These are phyloP conservation scores for Sialis fuliginosa DNA, from an alignment of 2,888 invertebrate genomes.

Conservation along the genomic window DNA sequence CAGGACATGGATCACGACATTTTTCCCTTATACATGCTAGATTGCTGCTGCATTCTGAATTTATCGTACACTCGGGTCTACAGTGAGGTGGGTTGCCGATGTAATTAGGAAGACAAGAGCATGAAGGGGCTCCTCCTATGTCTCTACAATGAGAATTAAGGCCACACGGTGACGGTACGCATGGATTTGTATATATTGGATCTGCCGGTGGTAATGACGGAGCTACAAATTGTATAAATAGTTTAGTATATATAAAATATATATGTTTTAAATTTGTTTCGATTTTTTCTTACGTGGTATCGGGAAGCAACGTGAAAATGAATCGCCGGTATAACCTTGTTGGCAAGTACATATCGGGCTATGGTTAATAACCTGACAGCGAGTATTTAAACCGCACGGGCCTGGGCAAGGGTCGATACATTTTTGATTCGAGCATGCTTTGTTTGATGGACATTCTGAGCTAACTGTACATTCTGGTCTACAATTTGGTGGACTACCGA, in stretches of 20 bases:
- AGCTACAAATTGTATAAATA: neutral
- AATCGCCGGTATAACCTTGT: conserved; percentile 41
- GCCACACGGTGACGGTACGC: conserved; percentile 53
- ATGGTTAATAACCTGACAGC: conserved; percentile 55
- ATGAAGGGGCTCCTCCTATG: conserved; percentile 29
- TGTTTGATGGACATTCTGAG: conserved; percentile 47
- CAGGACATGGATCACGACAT: conserved; percentile 40
- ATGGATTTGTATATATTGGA: conserved; percentile 28
- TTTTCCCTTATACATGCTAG: conserved; percentile 37
- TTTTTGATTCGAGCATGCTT: conserved; percentile 48
- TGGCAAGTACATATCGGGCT: conserved; percentile 52
- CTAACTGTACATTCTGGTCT: conserved; percentile 56
- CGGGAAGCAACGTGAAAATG: conserved; percentile 39
- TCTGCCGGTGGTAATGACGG: conserved; percentile 8
- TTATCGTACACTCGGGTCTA: conserved; percentile 44
- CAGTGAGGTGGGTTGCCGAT: conserved; percentile 46
- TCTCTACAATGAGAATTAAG: conserved; percentile 43
- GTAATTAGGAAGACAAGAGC: conserved; percentile 37
- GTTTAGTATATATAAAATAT: neutral
- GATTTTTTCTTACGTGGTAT: conserved; percentile 23
- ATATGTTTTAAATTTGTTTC: neutral
- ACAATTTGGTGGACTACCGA: conserved; percentile 49
- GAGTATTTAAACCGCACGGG: conserved; percentile 53
- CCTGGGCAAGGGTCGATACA: conserved; percentile 55
- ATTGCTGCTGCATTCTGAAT: conserved; percentile 38